Evolutionary conservation across 1,140 invertebrate genomes (phyloP), one percentile per base, ranked within the genome.

Genomic region (Sycophaga agraensis): DNA sequence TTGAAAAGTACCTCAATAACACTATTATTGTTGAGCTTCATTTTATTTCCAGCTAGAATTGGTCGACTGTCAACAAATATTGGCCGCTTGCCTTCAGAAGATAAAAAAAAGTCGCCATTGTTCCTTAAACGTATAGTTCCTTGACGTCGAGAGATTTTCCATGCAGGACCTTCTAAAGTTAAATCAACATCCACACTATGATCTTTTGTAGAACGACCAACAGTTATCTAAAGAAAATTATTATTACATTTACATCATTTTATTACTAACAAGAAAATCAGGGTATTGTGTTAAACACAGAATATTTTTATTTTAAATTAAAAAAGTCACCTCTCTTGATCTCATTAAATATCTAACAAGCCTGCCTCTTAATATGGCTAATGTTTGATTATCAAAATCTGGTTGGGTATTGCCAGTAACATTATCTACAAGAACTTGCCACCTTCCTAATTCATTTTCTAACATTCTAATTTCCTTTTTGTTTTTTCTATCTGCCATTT

Each of bases 291-390:
- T 54, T 50, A n/a, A 56, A 22, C 22, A 54, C 26, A 43, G 21
- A 64, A 56, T 53, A 34, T 34, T 34, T n/a, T n/a, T n/a, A n/a
- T n/a, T n/a, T n/a, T n/a, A n/a, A n/a, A n/a, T n/a, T n/a, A n/a
- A n/a, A 65, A 64, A 59, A 71, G 79, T 80, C 72, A 93, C 91
- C 84, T 98, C 94, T 77, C 89, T 85, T n/a, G 93, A 96, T 59
- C 94, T 84, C 93, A 98, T 98, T 17, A 97, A 84, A 80, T 97
- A 98, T 37, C 95, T 84, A 7, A 98, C 95, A 64, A 95, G 86
- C 63, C 94, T 84, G 7, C 97, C 97, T 35, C 93, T 82, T n/a
- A 99, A 82, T 48, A 98, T 91, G 0, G 94, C 96, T 42, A 97
- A 83, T 0, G 95, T 97, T 77, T 96, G 92, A 76, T 90, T 91